These are phyloP conservation scores for Lasioglossum vierecki DNA, from an alignment of 2,888 invertebrate genomes.

Conservation along the genomic window DNA sequence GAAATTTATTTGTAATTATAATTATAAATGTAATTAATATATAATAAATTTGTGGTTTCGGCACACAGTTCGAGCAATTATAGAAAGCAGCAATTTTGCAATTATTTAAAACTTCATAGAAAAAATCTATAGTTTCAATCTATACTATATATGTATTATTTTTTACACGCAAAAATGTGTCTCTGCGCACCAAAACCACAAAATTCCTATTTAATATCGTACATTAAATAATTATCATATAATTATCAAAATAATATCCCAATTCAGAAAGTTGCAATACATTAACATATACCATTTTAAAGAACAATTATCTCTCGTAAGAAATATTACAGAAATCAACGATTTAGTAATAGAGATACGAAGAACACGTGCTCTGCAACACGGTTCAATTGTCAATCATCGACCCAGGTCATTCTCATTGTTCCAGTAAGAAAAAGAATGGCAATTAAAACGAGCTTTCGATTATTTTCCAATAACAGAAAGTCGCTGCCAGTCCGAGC, in stretches of 20 bases:
- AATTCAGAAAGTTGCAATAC: not conserved
- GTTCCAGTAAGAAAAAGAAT: not conserved
- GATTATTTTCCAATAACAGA: conserved; percentile 34
- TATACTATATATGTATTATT: no score
- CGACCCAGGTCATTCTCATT: not conserved
- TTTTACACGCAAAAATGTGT: no score
- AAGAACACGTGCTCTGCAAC: not conserved
- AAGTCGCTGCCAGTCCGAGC: not conserved
- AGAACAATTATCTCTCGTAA: not conserved
- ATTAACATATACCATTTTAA: not conserved
- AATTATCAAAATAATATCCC: not conserved
- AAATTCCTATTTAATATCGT: no score
- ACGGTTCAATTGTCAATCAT: not conserved
- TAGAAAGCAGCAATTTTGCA: no score
- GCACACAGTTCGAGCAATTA: no score
- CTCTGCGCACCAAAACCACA: no score
- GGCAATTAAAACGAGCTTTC: not conserved
- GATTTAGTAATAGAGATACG: not conserved
- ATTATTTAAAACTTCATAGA: no score
- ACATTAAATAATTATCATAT: no score
- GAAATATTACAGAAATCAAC: not conserved
- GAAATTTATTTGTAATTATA: no score
- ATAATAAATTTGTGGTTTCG: no score
- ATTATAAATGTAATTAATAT: no score
- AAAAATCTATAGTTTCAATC: no score